Base-by-base conservation (phyloP, 2,888 invertebrate genomes). In the Nebria brevicollis region DNA sequence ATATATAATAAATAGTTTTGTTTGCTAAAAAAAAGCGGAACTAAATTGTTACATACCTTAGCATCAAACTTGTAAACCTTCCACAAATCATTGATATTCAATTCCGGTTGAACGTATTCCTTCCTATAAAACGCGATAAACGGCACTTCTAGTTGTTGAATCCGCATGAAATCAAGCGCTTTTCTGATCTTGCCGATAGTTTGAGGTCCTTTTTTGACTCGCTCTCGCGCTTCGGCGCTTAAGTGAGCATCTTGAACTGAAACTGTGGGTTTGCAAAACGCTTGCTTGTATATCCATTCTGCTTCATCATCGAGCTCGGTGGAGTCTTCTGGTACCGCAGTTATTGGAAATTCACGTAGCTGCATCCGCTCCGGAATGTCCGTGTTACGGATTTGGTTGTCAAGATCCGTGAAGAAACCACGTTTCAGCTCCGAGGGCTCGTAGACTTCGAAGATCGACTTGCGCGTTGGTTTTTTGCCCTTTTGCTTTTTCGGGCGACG, bases 101-200 rank as follows among this genome's bases (percentile, higher is more conserved):
- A 90, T 86, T 98, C 98, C 0, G 98, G 97, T 86, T 96, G 95
- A 0, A 99, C 97, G 86, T 98, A 98, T 88, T 99, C 99, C 89
- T 99, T 99, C 41, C 99, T 93, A 88, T 99, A 99, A 89, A 98
- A 98, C 0, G 98, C 97, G 85, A 99, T 99, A 89, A 99, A 99
- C 0, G 99, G 99, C 68, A 99, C 98, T 90, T 99, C 99, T 84
- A 98, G 91, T 74, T 96, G 95, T 86, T 98, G 97, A 88, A 98
- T 98, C 66, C 98, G 91, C 94, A 99, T 98, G 87, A 98, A 98
- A 86, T 98, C 97, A 26, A 99, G 89, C 0, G 97, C 97, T 88
- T 98, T 97, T 72, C 95, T 94, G 77, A 99, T 98, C 90, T 98
- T 98, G n/a, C 93, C 93, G 25, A 96, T 91, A 0, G 96, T 93